Evolutionary conservation across 2,888 invertebrate species (phyloP).

Genomic region (Deroplatys truncata): DNA sequence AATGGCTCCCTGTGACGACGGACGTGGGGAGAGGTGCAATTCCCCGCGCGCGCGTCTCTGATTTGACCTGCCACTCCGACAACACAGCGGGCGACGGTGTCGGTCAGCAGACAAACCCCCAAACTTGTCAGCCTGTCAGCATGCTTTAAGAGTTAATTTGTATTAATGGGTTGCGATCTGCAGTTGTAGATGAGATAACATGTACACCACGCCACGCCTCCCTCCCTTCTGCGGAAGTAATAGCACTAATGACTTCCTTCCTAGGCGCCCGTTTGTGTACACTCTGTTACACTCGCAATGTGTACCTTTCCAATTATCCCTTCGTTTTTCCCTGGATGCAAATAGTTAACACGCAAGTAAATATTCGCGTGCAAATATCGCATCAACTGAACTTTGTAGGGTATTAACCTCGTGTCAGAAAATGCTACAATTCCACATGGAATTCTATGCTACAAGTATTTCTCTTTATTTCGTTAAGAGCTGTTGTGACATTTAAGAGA

Average conservation of each 20-base stretch:
- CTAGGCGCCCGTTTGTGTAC: constrained; percentile 9
- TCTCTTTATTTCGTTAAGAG: too few relatives aligned
- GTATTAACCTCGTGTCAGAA: too few relatives aligned
- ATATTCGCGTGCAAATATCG: too few relatives aligned
- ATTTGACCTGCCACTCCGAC: too few relatives aligned
- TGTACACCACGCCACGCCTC: constrained; percentile 6
- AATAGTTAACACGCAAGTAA: neutral
- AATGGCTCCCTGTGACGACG: too few relatives aligned
- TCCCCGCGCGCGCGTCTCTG: too few relatives aligned
- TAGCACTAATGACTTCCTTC: constrained; percentile 30
- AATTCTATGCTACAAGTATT: too few relatives aligned
- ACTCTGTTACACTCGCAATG: neutral
- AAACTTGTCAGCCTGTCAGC: neutral
- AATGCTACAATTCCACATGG: too few relatives aligned
- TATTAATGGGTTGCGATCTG: constrained; percentile 28
- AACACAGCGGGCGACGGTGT: too few relatives aligned
- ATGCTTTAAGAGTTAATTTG: constrained; percentile 21
- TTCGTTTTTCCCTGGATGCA: neutral
- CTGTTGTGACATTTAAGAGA: too few relatives aligned
- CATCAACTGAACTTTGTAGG: too few relatives aligned
- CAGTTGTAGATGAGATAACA: constrained; percentile 19
- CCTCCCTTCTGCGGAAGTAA: constrained; percentile 19
- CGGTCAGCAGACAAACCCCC: neutral
- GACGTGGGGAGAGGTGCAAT: too few relatives aligned
- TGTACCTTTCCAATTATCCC: neutral